Evolutionary conservation across 2,797 vertebrate genomes (phyloP).

Genomic region (Lepilemur septentrionalis): DNA sequence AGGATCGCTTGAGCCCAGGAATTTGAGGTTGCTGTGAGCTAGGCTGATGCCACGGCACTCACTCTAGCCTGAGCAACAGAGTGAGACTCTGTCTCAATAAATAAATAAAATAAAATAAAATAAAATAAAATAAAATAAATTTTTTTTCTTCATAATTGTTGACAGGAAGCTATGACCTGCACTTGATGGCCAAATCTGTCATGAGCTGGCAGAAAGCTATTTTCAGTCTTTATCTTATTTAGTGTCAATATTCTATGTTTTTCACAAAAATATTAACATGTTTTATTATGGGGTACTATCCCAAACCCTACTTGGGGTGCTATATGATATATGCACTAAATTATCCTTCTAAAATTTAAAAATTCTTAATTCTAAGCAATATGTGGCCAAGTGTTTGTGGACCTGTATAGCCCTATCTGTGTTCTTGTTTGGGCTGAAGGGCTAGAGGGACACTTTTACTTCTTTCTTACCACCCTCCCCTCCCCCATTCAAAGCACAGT

Average conservation of each 20-base stretch:
- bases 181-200: not conserved
- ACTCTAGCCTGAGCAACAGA: too few relatives aligned
- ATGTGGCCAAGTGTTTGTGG: not conserved
- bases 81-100: too few relatives aligned
- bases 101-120: not conserved
- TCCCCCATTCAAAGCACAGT: not conserved
- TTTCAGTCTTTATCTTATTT: not conserved
- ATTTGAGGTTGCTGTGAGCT: too few relatives aligned
- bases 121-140: not conserved
- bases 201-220: not conserved
- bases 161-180: not conserved
- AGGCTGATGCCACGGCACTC: too few relatives aligned
- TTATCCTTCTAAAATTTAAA: conserved; percentile 31
- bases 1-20: too few relatives aligned
- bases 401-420: too few relatives aligned
- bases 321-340: not conserved
- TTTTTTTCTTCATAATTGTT: not conserved
- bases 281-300: not conserved
- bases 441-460: not conserved
- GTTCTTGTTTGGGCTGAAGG: not conserved
- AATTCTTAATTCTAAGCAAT: not conserved
- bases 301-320: not conserved
- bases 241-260: not conserved
- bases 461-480: not conserved
- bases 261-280: not conserved